A percentile compares a stretch with the other conserved stretches of the same genome.
These are phyloP conservation scores for Brachionus calyciflorus DNA, from an alignment of 1,140 invertebrate genomes.

Conservation along the genomic window DNA sequence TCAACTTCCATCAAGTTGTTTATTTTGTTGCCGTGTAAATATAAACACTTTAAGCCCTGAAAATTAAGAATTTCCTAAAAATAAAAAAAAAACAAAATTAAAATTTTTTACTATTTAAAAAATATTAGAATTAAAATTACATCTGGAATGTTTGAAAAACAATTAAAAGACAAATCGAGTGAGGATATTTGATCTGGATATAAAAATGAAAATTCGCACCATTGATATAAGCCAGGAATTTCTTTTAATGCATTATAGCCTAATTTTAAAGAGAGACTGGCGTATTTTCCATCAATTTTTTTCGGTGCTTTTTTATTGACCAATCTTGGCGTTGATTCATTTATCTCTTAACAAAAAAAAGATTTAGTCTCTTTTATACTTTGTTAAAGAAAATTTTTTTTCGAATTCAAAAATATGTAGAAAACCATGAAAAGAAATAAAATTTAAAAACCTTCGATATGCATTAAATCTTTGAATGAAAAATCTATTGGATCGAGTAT, in stretches of 20 bases:
- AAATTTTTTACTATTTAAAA: not conserved
- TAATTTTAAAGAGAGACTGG: constrained; percentile 27
- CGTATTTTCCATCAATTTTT: constrained; percentile 21
- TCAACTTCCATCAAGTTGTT: constrained; percentile 16
- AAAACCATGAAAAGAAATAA: not conserved
- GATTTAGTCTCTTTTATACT: too few relatives aligned
- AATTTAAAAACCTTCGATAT: constrained; percentile 32
- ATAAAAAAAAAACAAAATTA: not conserved
- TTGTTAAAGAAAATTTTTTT: too few relatives aligned
- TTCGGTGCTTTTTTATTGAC: constrained; percentile 27
- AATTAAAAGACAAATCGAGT: constrained; percentile 44
- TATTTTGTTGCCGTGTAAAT: constrained; percentile 39
- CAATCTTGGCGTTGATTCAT: not conserved
- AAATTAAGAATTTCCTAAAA: constrained; percentile 26
- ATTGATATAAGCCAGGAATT: constrained; percentile 32
- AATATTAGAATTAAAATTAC: not conserved
- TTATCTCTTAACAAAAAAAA: not conserved
- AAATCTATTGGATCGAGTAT: constrained; percentile 41
- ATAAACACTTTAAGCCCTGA: constrained; percentile 28
- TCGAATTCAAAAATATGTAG: too few relatives aligned
- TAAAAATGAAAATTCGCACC: constrained; percentile 14
- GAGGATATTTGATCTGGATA: constrained; percentile 24
- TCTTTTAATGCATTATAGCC: constrained; percentile 42
- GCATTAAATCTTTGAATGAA: constrained; percentile 45
- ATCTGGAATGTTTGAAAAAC: constrained; percentile 11